phyloP scores from a whole-genome alignment of 2,888 invertebrate genomes.

The Clistopyga incitator region DNA sequence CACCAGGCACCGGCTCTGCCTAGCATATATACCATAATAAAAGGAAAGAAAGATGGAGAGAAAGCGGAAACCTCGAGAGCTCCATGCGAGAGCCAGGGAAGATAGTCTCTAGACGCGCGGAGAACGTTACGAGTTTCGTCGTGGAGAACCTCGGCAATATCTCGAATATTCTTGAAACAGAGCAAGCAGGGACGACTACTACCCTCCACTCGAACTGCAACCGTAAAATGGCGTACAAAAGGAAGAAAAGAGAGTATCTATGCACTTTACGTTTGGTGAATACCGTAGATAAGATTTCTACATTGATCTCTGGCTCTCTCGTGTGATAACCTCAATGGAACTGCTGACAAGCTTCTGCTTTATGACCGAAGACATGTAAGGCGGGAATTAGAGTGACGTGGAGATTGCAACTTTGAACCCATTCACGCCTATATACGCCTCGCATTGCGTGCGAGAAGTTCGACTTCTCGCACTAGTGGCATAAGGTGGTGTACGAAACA shows the following conservation, averaged over 20 bases:
- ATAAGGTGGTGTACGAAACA: too few species aligned
- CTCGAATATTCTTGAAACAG: constrained; percentile 34
- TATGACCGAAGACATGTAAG: not conserved
- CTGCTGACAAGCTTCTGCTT: not conserved
- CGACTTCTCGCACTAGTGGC: too few species aligned
- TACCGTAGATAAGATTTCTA: constrained; percentile 15
- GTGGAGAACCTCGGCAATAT: constrained; percentile 5
- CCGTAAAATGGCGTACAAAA: not conserved
- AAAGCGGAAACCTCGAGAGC: constrained; percentile 20
- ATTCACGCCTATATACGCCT: too few species aligned
- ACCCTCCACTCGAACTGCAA: not conserved
- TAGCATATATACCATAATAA: constrained; percentile 29
- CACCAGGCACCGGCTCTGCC: not conserved
- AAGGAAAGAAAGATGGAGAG: constrained; percentile 32
- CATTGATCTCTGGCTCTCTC: not conserved
- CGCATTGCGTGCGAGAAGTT: too few species aligned
- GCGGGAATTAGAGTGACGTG: not conserved
- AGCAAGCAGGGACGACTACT: not conserved
- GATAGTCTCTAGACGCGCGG: constrained; percentile 1
- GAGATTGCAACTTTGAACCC: too few species aligned
- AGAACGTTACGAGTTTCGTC: constrained; percentile 31
- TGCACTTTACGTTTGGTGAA: constrained; percentile 6
- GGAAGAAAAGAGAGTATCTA: not conserved
- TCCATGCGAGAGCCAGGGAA: not conserved
- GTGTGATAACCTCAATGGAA: not conserved